A percentile compares a stretch with the other conserved stretches of the same genome.
These are phyloP conservation scores for Pseudococcus viburni DNA, from an alignment of 2,888 invertebrate species.

Conservation along the genomic window DNA sequence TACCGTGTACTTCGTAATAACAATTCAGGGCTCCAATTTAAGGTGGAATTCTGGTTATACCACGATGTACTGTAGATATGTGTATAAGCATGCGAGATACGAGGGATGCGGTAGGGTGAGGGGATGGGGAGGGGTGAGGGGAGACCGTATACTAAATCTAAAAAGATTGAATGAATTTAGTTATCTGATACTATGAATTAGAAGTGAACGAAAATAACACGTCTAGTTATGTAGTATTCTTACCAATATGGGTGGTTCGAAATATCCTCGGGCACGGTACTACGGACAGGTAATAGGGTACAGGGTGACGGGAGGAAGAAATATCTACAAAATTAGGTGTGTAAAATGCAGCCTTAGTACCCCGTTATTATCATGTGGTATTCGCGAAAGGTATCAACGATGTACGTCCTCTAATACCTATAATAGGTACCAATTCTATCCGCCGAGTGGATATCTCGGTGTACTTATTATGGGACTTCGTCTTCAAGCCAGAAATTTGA, in stretches of 20 bases:
- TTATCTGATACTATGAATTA: conserved; percentile 62
- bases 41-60: conserved; percentile 38
- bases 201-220: conserved; percentile 63
- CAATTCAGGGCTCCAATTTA: conserved; percentile 47
- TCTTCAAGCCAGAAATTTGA: not conserved
- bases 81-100: not conserved
- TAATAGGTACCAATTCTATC: too few species aligned
- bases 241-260: conserved; percentile 64
- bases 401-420: not conserved
- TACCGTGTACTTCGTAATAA: conserved; percentile 61
- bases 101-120: too few species aligned
- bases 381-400: conserved; percentile 35
- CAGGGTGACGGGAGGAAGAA: conserved; percentile 53
- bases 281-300: conserved; percentile 21
- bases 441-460: too few species aligned
- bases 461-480: not conserved
- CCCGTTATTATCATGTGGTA: conserved; percentile 33
- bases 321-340: conserved; percentile 57
- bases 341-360: conserved; percentile 59
- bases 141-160: conserved; percentile 20
- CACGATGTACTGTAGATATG: not conserved
- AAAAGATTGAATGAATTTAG: conserved; percentile 61
- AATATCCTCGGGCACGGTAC: conserved; percentile 59
- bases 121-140: not conserved
- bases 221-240: conserved; percentile 55